Evolutionary conservation across 2,113 vertebrate species (phyloP), one percentile per base, ranked within the genome.

Genomic region (Calonectris borealis): DNA sequence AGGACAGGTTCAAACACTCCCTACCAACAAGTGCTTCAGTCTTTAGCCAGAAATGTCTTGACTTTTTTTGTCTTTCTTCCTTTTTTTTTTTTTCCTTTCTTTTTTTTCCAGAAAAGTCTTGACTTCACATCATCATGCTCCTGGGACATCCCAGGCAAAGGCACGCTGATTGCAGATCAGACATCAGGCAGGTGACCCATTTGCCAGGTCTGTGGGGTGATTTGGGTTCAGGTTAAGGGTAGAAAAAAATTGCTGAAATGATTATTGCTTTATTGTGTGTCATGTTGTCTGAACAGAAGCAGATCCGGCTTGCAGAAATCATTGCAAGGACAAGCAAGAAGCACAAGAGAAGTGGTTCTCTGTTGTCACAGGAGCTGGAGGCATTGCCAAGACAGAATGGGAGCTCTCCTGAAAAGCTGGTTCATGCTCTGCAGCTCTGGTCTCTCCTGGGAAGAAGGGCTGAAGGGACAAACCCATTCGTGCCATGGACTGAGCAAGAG

Each of bases 1-100:
- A 52, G 66, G 18, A 65, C 4, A 52, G 31, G 3, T 46, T 87
- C 52, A 64, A 83, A 79, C 26, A 26, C 20, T 71, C 48, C 25
- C 13, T 55, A 13, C 9, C 31, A 51, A 10, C 0, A 4, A 64
- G 0, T 3, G 5, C 2, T 75, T 17, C 3, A 7, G 7, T 61
- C 66, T 86, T 72, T 61, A 72, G 31, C 22, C 75, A 77, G 18
- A 65, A 72, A 32, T 4, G 2, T 31, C 18, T 69, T 48, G 46
- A 13, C 5, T 38, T 38, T 38, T 5, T 27, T 42, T 22, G 24
- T 13, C 1, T 19, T 22, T 29, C 3, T 5, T 34, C 25, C 13
- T n/a, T 16, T 20, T 2, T 27, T 11, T 11, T 26, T 19, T 4
- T 4, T 3, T 7, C 31, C 14, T 29, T 29, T 29, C 16, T 29